These are phyloP conservation scores for Saturnia pavonia DNA, from an alignment of 2,888 invertebrate genomes.

Conservation along the genomic window DNA sequence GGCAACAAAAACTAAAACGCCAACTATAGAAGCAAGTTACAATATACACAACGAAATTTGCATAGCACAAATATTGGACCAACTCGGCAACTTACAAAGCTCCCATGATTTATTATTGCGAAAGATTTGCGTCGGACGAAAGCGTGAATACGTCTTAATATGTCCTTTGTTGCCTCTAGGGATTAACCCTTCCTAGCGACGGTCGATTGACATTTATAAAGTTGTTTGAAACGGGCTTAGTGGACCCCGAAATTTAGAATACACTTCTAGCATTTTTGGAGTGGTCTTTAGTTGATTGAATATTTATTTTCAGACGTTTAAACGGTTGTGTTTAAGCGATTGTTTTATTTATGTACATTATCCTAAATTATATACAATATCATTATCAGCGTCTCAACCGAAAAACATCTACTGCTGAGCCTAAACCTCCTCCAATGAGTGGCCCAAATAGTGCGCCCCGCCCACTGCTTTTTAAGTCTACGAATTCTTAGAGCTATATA, in stretches of 20 bases:
- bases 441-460: too few species aligned
- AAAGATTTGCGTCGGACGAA: conserved; percentile 37
- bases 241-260: conserved; percentile 30
- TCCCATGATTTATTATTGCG: conserved; percentile 44
- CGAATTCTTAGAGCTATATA: too few species aligned
- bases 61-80: conserved; percentile 36
- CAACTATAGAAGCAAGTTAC: background rate
- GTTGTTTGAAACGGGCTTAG: conserved; percentile 32
- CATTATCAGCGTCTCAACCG: too few species aligned
- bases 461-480: too few species aligned
- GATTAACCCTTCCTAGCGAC: conserved; percentile 41
- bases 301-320: background rate
- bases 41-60: conserved; percentile 9
- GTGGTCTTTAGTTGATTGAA: background rate
- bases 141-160: conserved; percentile 51
- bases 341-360: background rate
- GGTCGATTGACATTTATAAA: conserved; percentile 42
- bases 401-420: too few species aligned
- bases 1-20: background rate
- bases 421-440: too few species aligned
- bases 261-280: background rate
- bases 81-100: conserved; percentile 29
- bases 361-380: background rate
- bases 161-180: conserved; percentile 41
- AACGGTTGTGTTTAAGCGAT: background rate